Base-by-base conservation (phyloP, 2,888 invertebrate species). In the Eupithecia exiguata region DNA sequence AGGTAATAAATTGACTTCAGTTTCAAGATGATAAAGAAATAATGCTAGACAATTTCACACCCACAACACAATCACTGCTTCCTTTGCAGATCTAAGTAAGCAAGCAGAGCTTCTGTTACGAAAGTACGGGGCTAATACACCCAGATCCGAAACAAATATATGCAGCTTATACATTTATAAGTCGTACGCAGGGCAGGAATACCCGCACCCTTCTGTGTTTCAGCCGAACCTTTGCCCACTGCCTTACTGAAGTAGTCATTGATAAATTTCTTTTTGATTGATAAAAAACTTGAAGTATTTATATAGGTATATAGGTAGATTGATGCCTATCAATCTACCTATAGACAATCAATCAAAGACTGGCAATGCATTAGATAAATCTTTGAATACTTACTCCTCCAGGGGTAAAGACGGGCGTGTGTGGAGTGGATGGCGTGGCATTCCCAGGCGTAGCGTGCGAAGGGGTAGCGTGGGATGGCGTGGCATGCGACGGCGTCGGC, bases 371-470 rank as follows among this genome's bases (percentile, higher is more conserved):
- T n/a, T 43, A 43, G 14, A 7, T 49, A 43, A 21, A 21, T 53
- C 53, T 53, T 12, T 58, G 58, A 49, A 36, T 67, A 73, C 91
- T 95, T 83, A 96, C 96, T 69, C 97, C 97, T 71, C 97, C 97
- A 0, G 98, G 98, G 16, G 98, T 98, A 84, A 98, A 95, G 81
- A 96, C 87, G 79, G 96, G 96, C 9, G 96, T 96, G 79, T 95
- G 95, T 75, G 96, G 96, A 35, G 94, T 92, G 0, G 78, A 79
- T 1, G 96, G 96, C 18, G 97, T 96, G 9, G 94, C 95, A 80
- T 96, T 95, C 1, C 96, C 95, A 0, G 97, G 97, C 12, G 97
- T 96, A 74, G 97, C 95, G 88, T 97, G 96, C 46, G 96, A 94
- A 0, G 97, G 97, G 43, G 97, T 97, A 83, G 96, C 95, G 84